Evolutionary conservation across 1,140 invertebrate genomes (phyloP).

Genomic region (Popillia japonica): DNA sequence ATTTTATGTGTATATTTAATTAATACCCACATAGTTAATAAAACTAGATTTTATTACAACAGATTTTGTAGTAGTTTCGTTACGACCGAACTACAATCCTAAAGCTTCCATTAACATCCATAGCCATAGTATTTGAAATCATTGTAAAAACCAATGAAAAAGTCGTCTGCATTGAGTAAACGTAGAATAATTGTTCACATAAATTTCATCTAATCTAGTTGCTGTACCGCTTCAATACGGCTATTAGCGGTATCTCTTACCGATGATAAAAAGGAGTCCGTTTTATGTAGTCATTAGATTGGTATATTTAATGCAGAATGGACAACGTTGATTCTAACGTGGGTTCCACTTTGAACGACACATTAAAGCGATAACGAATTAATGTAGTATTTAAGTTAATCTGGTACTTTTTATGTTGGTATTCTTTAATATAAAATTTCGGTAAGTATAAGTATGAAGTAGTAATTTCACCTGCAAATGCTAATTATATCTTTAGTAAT

Average conservation of each 20-base stretch:
- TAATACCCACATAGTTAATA: not conserved
- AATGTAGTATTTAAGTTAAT: conserved; percentile 9
- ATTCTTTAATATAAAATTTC: too few species aligned
- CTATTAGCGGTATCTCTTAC: not conserved
- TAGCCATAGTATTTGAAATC: not conserved
- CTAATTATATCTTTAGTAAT: too few species aligned
- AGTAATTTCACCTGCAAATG: too few species aligned
- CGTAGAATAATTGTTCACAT: not conserved
- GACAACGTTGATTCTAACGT: too few species aligned
- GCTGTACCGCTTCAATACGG: not conserved
- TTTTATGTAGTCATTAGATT: not conserved
- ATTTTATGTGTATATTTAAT: not conserved
- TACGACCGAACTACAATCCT: not conserved
- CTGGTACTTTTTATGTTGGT: too few species aligned
- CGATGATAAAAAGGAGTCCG: not conserved
- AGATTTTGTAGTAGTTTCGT: too few species aligned
- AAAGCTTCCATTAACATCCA: not conserved
- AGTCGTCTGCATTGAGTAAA: not conserved
- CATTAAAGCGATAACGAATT: too few species aligned
- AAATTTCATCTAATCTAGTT: not conserved
- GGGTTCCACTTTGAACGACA: too few species aligned
- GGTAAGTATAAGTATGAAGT: too few species aligned
- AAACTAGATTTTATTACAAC: not conserved
- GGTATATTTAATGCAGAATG: conserved; percentile 5
- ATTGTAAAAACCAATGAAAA: not conserved